Conservation (phyloP, 2,888 invertebrate genomes). For the Rapana venosa region DNA sequence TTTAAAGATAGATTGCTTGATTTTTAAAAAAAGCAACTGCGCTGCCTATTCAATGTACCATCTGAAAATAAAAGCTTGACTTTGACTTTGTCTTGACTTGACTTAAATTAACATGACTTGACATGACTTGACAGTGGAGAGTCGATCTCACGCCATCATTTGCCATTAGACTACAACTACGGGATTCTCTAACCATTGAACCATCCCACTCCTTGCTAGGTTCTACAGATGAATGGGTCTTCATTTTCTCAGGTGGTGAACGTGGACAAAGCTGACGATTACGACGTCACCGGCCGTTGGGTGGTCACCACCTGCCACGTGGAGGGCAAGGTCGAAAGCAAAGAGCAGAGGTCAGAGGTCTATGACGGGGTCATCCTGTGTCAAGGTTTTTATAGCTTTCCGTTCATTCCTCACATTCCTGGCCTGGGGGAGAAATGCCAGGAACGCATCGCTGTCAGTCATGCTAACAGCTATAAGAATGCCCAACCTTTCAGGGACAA, state of each 20-base stretch:
- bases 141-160: too few relatives aligned
- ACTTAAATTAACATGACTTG: too few relatives aligned
- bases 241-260: slow-evolving; percentile 30
- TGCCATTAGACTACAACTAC: too few relatives aligned
- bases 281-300: slow-evolving; percentile 16
- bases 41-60: too few relatives aligned
- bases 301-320: neutral
- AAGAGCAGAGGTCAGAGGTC: neutral
- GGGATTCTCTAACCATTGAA: too few relatives aligned
- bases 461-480: slow-evolving; percentile 14
- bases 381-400: slow-evolving; percentile 39
- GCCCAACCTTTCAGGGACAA: neutral
- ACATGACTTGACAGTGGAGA: too few relatives aligned
- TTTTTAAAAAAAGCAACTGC: too few relatives aligned
- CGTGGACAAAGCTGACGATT: slow-evolving; percentile 13
- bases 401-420: slow-evolving; percentile 45
- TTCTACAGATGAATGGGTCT: too few relatives aligned
- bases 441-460: slow-evolving; percentile 4
- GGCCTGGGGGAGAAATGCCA: slow-evolving; percentile 32
- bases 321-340: neutral
- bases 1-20: too few relatives aligned
- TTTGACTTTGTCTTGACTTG: too few relatives aligned
- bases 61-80: too few relatives aligned
- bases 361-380: slow-evolving; percentile 48
- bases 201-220: too few relatives aligned